A percentile compares a stretch with the other conserved stretches of the same genome.
Conservation (phyloP, 1,140 invertebrate species). For the Polypedilum pembai region DNA sequence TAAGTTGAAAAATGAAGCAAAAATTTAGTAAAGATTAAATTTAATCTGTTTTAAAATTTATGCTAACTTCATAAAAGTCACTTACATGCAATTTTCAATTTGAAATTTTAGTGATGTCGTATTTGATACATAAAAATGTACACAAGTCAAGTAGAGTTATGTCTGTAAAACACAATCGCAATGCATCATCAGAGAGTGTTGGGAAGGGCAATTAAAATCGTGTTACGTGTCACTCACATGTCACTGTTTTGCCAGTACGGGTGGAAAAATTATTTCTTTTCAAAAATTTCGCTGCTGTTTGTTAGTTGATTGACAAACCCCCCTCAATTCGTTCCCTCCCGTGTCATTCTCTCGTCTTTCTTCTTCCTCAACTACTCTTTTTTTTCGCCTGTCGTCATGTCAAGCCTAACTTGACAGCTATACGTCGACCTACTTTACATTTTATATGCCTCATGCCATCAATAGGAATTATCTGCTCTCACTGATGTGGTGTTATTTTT, state of each 20-base stretch:
- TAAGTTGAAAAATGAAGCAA: too few relatives aligned
- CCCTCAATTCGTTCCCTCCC: neutral
- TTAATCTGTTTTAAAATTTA: neutral
- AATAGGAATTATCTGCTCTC: neutral
- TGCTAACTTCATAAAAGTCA: neutral
- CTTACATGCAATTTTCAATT: neutral
- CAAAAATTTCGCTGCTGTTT: neutral
- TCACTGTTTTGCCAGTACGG: neutral
- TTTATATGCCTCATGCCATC: neutral
- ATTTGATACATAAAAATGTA: neutral
- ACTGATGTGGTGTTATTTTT: constrained; percentile 2
- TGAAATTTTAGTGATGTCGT: neutral
- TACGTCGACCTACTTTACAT: constrained; percentile 16
- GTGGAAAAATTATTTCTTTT: neutral
- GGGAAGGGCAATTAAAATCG: constrained; percentile 16
- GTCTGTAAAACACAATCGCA: neutral
- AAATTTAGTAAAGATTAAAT: too few relatives aligned
- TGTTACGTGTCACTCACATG: constrained; percentile 5
- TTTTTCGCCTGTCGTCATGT: constrained; percentile 3
- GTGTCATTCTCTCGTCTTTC: neutral
- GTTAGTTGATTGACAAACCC: neutral
- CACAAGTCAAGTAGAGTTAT: neutral
- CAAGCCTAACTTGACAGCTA: neutral
- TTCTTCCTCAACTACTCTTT: neutral
- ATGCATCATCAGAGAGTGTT: neutral